Evolutionary conservation across 2,888 invertebrate species (phyloP), one percentile per base, ranked within the genome.

Genomic region (Drosophila imparisetae): DNA sequence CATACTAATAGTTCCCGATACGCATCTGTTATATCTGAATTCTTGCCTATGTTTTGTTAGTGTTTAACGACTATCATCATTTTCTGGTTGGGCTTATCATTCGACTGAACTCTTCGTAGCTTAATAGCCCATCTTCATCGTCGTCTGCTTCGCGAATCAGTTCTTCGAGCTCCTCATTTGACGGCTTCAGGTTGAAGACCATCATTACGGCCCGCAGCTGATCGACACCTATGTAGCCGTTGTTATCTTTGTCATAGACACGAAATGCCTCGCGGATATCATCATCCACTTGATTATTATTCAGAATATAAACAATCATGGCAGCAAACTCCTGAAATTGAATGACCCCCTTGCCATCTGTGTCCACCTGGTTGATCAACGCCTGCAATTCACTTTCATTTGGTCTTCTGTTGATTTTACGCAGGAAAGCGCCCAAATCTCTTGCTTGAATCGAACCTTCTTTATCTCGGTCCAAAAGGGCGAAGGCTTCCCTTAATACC

Each of bases 281-380:
- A 93, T 98, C 98, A 95, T 98, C 98, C 93, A 97, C 96, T 94
- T 98, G 98, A 68, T 98, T 98, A 94, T 98, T 98, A 93, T 98
- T 98, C 98, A 98, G 98, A 95, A 98, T 98, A 91, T 98, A 95
- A 90, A 98, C 98, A 98, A 99, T 98, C 98, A 98, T 98, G 91
- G 98, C 98, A 89, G 98, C 95, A 95, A 99, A 99, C 94, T 99
- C 98, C 82, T 98, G 97, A 94, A 99, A 99, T 94, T 98, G 98
- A 94, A 99, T 98, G 92, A 98, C 98, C 91, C 98, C 99, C 94
- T 91, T 87, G 90, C 93, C 93, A 86, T 92, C 91, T 52, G 84
- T 83, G 94, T 99, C 99, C 91, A 99, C 98, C 95, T 99, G 98
- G 94, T 98, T 98, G 95, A 99, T 98, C 98, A 99, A 98, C 94